Base-by-base conservation (phyloP, 2,113 vertebrate genomes). In the Cygnus buccinator region DNA sequence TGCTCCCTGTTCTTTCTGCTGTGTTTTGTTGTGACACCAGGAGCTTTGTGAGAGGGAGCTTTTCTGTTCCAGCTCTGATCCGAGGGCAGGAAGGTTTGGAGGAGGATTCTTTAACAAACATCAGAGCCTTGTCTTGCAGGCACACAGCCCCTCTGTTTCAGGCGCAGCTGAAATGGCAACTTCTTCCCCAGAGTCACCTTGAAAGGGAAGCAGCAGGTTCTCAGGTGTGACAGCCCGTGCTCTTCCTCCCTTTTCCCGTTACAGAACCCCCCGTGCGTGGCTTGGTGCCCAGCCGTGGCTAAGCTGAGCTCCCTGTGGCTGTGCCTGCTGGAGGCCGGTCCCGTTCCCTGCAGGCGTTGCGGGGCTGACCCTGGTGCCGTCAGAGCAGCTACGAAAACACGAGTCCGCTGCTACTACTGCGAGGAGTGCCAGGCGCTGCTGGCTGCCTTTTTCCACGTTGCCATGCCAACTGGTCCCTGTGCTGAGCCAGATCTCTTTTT, bases 391-490 rank as follows among this genome's bases (percentile, higher is more conserved):
- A n/a, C 50, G 67, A 6, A 78, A 83, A 68, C 3, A 20, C 15
- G 58, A 85, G 52, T 57, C 79, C 84, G 48, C 63, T 80, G 73
- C 77, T 91, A 44, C 66, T 59, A 37, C 66, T 48, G 59, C 7
- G 7, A 84, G 62, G 78, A 73, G 65, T 82, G 86, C 59, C 63
- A 77, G 79, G 83, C 65, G 1, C 54, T 85, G 87, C 95, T 41
- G 92, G 66, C 78, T 87, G 21, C 81, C 48, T 83, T 95, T 79
- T 87, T 46, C n/a, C 20, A 4, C 0, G 97, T 97, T 97, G 67
- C 96, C 87, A 97, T 91, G 97, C 89, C 97, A 96, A 97, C 96
- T 13, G 7, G 4, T 80, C 87, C 89, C 74, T 85, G 63, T 20
- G 22, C 25, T 1, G 59, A 90, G 84, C 28, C 76, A 96, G 68